Base-by-base conservation (phyloP, 2,888 invertebrate species). In the Strigamia transsilvanica region DNA sequence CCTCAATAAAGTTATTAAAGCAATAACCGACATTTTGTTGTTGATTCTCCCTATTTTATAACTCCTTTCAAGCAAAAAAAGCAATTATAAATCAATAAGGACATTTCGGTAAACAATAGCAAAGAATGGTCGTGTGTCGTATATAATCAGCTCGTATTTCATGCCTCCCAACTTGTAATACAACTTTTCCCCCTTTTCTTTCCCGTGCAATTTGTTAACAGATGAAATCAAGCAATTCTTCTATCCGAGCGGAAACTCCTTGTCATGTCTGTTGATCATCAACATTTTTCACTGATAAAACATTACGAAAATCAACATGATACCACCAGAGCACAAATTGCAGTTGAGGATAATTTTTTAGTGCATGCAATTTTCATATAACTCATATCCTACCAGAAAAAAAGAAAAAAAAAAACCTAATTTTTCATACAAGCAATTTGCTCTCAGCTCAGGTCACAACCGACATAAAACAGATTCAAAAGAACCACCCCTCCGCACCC, bases 181-280 rank as follows among this genome's bases (percentile, higher is more conserved):
- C 73, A 73, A 73, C 27, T 73, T 73, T 73, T 32, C 23, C 73
- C 73, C 73, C 73, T 73, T 73, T 73, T 73, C 73, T 73, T 73
- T 73, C 73, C 27, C 73, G 73, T 73, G 73, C 73, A 73, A 73
- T 73, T 73, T 73, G 73, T 73, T 73, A 73, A 73, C 73, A 73
- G 73, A 73, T 73, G 73, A 73, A 73, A 73, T 73, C 73, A 73
- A 73, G 73, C 27, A 73, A 73, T 73, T 73, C 73, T 73, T 73
- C 73, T 73, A 73, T 73, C 73, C 73, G 73, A 73, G 73, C 73
- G 73, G 73, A 73, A 73, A 73, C 73, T 73, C 73, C 73, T 73
- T 73, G 73, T 73, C 73, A 73, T 73, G 73, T 73, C 73, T 73
- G 73, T 73, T 73, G 73, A 73, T 73, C 73, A 73, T 73, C 73